phyloP scores from a whole-genome alignment of 1,140 invertebrate species.

The Euschistus heros region DNA sequence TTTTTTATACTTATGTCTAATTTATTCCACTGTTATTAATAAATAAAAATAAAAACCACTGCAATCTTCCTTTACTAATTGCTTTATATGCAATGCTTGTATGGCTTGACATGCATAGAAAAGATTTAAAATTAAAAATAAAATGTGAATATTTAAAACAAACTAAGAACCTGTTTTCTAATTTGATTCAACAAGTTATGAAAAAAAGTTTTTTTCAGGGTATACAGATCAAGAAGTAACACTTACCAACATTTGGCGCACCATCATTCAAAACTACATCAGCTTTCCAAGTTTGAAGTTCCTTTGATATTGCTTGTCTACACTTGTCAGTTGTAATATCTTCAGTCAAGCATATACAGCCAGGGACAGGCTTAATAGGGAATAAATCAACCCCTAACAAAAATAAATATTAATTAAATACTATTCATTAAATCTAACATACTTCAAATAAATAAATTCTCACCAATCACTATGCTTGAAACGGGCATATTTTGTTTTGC shows the following conservation, averaged over 20 bases:
- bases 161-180: too few species aligned
- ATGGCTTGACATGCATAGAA: too few species aligned
- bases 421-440: not conserved
- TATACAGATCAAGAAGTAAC: too few species aligned
- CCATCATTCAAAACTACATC: conserved; percentile 96
- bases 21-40: too few species aligned
- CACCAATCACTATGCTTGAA: conserved; percentile 82
- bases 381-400: conserved; percentile 82
- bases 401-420: not conserved
- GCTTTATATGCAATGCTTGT: too few species aligned
- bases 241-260: conserved; percentile 90
- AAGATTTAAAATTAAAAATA: too few species aligned
- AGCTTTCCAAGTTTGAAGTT: conserved; percentile 91
- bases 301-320: conserved; percentile 61
- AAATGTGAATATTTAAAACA: not conserved
- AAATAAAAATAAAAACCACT: too few species aligned
- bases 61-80: too few species aligned
- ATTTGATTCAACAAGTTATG: too few species aligned
- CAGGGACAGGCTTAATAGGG: conserved; percentile 85
- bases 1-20: too few species aligned
- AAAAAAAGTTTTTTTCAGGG: too few species aligned
- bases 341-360: conserved; percentile 78
- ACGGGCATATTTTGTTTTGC: conserved; percentile 96
- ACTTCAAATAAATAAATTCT: conserved; percentile 12
- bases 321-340: conserved; percentile 97